Conservation (phyloP, 1,140 invertebrate species). For the Metaphire vulgaris region DNA sequence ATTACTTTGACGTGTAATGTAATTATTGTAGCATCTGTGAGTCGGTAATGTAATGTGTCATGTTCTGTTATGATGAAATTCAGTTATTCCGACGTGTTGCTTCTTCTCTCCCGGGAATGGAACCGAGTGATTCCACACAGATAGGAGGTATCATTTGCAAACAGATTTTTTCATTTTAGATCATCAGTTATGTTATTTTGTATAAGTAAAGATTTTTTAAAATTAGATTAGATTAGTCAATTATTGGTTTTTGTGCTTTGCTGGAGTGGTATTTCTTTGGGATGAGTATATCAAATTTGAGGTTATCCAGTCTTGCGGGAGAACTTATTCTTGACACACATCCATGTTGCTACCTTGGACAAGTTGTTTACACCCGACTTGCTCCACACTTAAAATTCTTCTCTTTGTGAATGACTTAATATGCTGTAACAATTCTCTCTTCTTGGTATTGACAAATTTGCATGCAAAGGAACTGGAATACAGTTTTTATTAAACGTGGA, state of each 20-base stretch:
- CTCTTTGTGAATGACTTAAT: neutral
- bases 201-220: neutral
- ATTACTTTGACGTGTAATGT: no score
- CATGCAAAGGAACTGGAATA: no score
- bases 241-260: no score
- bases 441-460: neutral
- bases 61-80: no score
- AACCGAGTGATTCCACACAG: constrained; percentile 72
- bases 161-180: neutral
- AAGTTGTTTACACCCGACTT: neutral
- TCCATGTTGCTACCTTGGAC: no score
- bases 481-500: no score
- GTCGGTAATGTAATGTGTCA: no score
- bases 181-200: neutral
- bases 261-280: neutral
- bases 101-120: constrained; percentile 96
- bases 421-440: neutral
- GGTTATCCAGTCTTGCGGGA: neutral
- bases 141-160: constrained; percentile 57
- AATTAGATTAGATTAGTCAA: no score
- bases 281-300: neutral
- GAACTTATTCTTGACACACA: neutral
- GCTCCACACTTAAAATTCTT: no score
- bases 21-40: no score
- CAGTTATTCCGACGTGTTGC: constrained; percentile 95